phyloP scores from a whole-genome alignment of 2,113 vertebrate genomes.

The Passerina amoena region DNA sequence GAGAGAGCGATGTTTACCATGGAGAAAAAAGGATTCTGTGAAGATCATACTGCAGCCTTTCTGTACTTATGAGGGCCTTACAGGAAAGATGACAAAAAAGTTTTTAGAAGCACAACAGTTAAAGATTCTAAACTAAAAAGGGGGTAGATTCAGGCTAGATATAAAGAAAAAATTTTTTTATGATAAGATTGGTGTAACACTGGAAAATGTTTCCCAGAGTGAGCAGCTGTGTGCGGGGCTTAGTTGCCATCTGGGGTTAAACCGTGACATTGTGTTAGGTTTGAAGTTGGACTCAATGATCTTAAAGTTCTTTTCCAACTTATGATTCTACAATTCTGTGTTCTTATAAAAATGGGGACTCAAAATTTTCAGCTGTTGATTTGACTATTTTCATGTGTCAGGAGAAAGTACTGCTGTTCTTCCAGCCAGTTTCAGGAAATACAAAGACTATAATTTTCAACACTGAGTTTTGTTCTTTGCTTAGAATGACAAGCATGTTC shows the following conservation, averaged over 20 bases:
- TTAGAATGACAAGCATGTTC: background rate
- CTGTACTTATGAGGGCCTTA: background rate
- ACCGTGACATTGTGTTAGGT: rapidly evolving
- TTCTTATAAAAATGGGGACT: background rate
- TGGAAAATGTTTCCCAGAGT: rapidly evolving
- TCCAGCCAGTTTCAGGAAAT: background rate
- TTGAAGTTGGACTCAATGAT: background rate
- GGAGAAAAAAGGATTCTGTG: background rate
- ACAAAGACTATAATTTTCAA: background rate
- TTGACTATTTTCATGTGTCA: background rate
- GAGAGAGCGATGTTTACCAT: background rate
- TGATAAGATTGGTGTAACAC: background rate
- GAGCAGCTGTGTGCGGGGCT: too few relatives aligned
- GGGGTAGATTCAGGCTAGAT: background rate
- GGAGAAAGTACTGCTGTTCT: background rate
- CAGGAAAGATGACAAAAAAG: background rate
- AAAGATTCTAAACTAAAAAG: background rate
- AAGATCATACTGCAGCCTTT: background rate
- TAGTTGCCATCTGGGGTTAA: background rate
- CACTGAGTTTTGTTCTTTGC: background rate
- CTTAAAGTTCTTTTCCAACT: background rate
- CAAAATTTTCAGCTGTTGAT: background rate
- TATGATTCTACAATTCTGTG: background rate
- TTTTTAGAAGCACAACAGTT: background rate
- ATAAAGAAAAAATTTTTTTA: background rate